These are phyloP conservation scores for Fabriciana adippe DNA, from an alignment of 2,888 invertebrate species.

Conservation along the genomic window DNA sequence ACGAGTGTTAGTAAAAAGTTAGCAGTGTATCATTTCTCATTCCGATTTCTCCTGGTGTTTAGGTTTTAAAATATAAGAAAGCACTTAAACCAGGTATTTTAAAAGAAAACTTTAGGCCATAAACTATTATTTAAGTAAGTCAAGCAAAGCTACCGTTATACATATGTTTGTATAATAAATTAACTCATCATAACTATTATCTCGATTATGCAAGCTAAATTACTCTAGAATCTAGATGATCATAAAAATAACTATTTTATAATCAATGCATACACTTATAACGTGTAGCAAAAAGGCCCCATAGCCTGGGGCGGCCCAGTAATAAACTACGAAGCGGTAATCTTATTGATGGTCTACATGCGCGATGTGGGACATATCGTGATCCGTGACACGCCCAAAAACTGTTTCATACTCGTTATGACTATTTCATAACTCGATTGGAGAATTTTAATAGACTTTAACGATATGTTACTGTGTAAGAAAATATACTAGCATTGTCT, in stretches of 20 bases:
- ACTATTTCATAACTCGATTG: conserved; percentile 16
- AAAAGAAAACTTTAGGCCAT: too few relatives aligned
- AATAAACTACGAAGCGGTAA: conserved; percentile 1
- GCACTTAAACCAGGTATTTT: too few relatives aligned
- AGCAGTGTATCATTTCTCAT: too few relatives aligned
- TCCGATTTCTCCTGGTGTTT: too few relatives aligned
- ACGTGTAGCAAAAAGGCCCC: background rate
- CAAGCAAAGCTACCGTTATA: background rate
- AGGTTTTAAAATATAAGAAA: too few relatives aligned
- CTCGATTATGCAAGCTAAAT: background rate
- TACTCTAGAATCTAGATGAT: background rate
- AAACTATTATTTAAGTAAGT: too few relatives aligned
- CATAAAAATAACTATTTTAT: conserved; percentile 17
- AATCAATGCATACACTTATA: conserved; percentile 7
- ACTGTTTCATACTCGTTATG: conserved; percentile 16
- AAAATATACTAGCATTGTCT: too few relatives aligned
- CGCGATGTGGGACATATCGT: conserved; percentile 15
- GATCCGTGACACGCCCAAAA: conserved; percentile 14
- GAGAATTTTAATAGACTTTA: background rate
- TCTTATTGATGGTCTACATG: conserved; percentile 4
- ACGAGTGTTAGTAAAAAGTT: too few relatives aligned
- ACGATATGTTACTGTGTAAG: background rate
- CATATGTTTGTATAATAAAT: background rate
- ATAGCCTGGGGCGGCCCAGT: conserved; percentile 1
- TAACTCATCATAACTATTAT: background rate